phyloP scores from a whole-genome alignment of 2,797 vertebrate genomes.

The Melanotaenia parkinsoni region DNA sequence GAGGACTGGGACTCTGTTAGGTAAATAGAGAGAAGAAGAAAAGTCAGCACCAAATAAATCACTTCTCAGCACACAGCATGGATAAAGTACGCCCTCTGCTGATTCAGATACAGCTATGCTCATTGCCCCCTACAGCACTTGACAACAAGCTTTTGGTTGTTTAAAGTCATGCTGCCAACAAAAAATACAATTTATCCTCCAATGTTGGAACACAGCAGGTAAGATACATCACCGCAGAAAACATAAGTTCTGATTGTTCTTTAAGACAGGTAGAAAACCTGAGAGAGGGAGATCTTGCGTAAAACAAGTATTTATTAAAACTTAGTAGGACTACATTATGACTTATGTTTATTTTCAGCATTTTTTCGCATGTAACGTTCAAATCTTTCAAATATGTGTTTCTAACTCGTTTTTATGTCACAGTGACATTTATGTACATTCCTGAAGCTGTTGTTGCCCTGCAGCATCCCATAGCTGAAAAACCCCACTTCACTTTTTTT shows the following conservation, averaged over 20 bases:
- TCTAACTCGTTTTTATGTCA: too few relatives aligned
- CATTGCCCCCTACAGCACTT: slow-evolving; percentile 19
- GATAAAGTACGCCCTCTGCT: slow-evolving; percentile 34
- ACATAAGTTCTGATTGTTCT: neutral
- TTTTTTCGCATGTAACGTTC: too few relatives aligned
- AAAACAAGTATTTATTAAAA: neutral
- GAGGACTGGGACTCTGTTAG: slow-evolving; percentile 80
- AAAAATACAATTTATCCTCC: slow-evolving; percentile 4
- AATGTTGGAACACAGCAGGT: slow-evolving; percentile 2
- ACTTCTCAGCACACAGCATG: slow-evolving; percentile 10
- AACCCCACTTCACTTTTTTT: too few relatives aligned
- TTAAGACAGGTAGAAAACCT: neutral
- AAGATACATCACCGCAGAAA: neutral
- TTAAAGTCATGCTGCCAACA: slow-evolving; percentile 11
- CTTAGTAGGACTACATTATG: too few relatives aligned
- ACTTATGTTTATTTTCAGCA: slow-evolving; percentile 5
- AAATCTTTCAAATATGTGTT: too few relatives aligned
- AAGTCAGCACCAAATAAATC: slow-evolving; percentile 9
- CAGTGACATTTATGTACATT: too few relatives aligned
- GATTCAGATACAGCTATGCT: slow-evolving; percentile 37
- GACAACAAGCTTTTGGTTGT: slow-evolving; percentile 24
- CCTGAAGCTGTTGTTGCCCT: too few relatives aligned
- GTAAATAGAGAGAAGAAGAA: slow-evolving; percentile 61
- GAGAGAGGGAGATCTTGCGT: neutral
- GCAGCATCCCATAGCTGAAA: too few relatives aligned